phyloP scores from a whole-genome alignment of 2,797 vertebrate species.

The Paratrypauchen microcephalus region DNA sequence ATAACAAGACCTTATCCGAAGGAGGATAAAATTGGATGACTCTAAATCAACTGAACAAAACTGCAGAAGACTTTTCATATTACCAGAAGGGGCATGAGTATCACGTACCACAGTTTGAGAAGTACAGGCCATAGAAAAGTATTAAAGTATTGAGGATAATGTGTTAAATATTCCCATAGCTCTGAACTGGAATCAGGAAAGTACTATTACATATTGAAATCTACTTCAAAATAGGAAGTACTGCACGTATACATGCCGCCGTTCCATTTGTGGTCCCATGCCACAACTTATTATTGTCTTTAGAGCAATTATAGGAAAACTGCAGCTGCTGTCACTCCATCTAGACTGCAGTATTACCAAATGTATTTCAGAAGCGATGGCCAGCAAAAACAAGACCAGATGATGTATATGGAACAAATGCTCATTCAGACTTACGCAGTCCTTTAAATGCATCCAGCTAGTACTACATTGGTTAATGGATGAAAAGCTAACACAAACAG shows the following conservation, averaged over 20 bases:
- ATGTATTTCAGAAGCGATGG: conserved; percentile 21
- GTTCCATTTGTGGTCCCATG: not conserved
- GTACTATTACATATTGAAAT: conserved; percentile 38
- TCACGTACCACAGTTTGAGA: too few relatives aligned
- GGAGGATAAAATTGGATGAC: too few relatives aligned
- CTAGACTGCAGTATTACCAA: conserved; percentile 16
- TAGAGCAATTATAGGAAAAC: not conserved
- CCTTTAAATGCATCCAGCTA: conserved; percentile 3
- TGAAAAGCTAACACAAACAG: not conserved
- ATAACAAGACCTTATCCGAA: too few relatives aligned
- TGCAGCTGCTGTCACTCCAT: conserved; percentile 22
- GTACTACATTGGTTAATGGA: not conserved
- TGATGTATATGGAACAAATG: conserved; percentile 5
- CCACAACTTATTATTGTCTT: conserved; percentile 3
- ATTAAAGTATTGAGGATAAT: not conserved
- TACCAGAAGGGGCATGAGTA: too few relatives aligned
- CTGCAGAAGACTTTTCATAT: too few relatives aligned
- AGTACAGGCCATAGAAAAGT: too few relatives aligned
- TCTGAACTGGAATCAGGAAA: conserved; percentile 49
- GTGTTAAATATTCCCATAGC: conserved; percentile 8
- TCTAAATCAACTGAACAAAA: too few relatives aligned
- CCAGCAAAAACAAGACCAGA: conserved; percentile 7
- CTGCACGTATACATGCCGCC: not conserved
- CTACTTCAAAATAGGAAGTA: conserved; percentile 13
- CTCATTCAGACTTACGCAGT: not conserved